These are phyloP conservation scores for Chamaetylas fuelleborni DNA, from an alignment of 2,113 vertebrate species.

Conservation along the genomic window DNA sequence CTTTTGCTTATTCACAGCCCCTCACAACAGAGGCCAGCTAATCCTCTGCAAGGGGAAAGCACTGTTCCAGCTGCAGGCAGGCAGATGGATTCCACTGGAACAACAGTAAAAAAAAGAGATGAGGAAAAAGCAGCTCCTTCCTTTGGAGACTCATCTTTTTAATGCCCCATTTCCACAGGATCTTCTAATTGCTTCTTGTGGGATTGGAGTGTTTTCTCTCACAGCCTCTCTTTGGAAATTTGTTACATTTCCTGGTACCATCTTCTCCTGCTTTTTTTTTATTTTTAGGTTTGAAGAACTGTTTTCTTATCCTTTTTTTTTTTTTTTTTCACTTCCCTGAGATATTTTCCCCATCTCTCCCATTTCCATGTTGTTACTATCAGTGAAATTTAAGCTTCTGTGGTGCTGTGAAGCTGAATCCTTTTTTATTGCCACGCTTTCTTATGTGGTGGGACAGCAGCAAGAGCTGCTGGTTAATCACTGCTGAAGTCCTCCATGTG, in stretches of 20 bases:
- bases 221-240: background rate
- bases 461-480: background rate
- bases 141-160: constrained; percentile 58
- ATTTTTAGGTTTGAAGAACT: background rate
- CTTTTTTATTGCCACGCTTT: background rate
- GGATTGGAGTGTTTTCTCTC: background rate
- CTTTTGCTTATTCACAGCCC: constrained; percentile 23
- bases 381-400: background rate
- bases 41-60: background rate
- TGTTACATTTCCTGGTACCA: background rate
- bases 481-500: background rate
- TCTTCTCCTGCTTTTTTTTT: background rate
- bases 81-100: background rate
- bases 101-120: background rate
- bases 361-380: background rate
- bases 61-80: background rate
- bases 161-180: constrained; percentile 40
- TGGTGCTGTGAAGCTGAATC: background rate
- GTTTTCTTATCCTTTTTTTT: background rate
- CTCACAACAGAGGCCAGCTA: constrained; percentile 8
- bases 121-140: background rate
- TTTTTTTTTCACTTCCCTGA: background rate
- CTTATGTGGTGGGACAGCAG: background rate
- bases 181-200: constrained; percentile 61
- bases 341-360: background rate